phyloP scores from a whole-genome alignment of 1,140 invertebrate genomes.

The Drosophila sucinea region DNA sequence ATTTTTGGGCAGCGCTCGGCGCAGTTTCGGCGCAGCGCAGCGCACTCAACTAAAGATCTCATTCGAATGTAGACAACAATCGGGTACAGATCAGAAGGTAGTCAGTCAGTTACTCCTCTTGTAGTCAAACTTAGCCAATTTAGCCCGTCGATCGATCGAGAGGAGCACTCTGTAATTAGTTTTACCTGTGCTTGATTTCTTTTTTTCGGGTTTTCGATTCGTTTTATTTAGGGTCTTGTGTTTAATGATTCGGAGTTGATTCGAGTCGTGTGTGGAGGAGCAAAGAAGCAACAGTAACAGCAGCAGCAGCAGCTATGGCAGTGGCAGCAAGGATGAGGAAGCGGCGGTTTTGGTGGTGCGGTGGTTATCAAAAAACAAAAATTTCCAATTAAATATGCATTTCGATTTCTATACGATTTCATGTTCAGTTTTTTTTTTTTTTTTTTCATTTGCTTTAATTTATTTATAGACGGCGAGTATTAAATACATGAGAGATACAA shows the following conservation, averaged over 20 bases:
- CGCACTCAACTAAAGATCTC: constrained; percentile 62
- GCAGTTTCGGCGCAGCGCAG: constrained; percentile 57
- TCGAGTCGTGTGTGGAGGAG: constrained; percentile 18
- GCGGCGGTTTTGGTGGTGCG: constrained; percentile 29
- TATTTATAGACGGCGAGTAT: constrained; percentile 75
- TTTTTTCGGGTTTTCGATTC: neutral
- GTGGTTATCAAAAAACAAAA: constrained; percentile 55
- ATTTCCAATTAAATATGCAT: constrained; percentile 41
- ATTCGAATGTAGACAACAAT: constrained; percentile 67
- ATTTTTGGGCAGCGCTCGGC: constrained; percentile 48
- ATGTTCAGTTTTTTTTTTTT: constrained; percentile 46
- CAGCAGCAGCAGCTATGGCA: constrained; percentile 22
- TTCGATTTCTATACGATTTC: constrained; percentile 48
- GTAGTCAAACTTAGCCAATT: no score
- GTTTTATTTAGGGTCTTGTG: constrained; percentile 12
- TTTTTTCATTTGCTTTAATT: constrained; percentile 56
- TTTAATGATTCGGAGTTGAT: constrained; percentile 18
- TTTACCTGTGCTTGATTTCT: constrained; percentile 38
- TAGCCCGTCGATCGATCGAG: no score
- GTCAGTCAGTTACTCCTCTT: constrained; percentile 35
- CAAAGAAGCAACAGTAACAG: constrained; percentile 49
- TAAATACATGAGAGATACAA: constrained; percentile 79
- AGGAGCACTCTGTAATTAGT: constrained; percentile 16
- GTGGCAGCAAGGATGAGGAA: constrained; percentile 38
- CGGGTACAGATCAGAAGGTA: constrained; percentile 61